phyloP scores from a whole-genome alignment of 2,888 invertebrate species.

The Tupiocoris notatus region DNA sequence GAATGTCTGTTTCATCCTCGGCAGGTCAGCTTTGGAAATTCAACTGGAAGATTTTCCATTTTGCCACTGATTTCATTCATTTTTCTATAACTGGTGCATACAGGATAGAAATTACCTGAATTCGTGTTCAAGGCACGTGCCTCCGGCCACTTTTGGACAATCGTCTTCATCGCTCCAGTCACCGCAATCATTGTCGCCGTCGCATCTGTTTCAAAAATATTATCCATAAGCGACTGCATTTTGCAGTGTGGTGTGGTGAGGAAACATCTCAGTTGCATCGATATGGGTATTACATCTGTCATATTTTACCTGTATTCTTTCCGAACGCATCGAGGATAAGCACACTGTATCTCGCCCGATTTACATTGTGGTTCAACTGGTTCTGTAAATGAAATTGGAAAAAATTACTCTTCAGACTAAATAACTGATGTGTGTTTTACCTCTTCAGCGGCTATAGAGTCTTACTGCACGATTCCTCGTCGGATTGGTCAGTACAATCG shows the following conservation, averaged over 20 bases:
- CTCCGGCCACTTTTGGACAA: conserved; percentile 68
- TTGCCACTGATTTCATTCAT: too few species aligned
- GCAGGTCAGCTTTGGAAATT: too few species aligned
- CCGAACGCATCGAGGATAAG: conserved; percentile 69
- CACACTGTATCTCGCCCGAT: conserved; percentile 72
- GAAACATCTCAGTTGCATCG: too few species aligned
- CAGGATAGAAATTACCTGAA: conserved; percentile 47
- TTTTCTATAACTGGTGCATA: too few species aligned
- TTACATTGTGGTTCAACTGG: conserved; percentile 58
- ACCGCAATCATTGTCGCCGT: conserved; percentile 82
- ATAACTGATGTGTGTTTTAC: neutral
- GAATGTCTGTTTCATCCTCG: too few species aligned
- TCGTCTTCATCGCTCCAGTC: conserved; percentile 85
- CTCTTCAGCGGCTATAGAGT: too few species aligned
- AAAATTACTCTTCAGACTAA: neutral
- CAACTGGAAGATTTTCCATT: too few species aligned
- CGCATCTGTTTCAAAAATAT: conserved; percentile 62
- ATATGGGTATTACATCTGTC: too few species aligned
- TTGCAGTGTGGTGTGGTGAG: too few species aligned
- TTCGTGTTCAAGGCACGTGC: conserved; percentile 45
- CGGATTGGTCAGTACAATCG: conserved; percentile 77
- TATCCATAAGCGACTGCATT: too few species aligned
- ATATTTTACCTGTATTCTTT: conserved; percentile 62
- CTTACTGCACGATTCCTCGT: conserved; percentile 58
- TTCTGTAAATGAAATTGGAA: conserved; percentile 41